phyloP scores from a whole-genome alignment of 2,888 invertebrate genomes.

The Protula sp. region DNA sequence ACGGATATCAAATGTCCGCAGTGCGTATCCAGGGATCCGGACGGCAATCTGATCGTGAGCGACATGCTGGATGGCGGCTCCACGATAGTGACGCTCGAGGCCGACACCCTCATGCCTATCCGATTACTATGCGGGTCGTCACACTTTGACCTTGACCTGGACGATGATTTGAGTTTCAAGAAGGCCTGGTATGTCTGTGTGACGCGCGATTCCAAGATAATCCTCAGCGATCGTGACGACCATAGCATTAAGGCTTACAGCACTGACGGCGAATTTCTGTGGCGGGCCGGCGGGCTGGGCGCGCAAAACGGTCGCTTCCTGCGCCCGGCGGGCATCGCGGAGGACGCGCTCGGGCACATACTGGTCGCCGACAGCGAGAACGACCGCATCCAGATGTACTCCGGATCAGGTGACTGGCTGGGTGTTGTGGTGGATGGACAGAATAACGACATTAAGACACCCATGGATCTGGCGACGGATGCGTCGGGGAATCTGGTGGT shows the following conservation, averaged over 20 bases:
- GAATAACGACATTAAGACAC: neutral
- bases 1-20: neutral
- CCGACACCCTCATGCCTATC: neutral
- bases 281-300: neutral
- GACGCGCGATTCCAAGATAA: neutral
- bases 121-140: neutral
- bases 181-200: neutral
- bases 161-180: neutral
- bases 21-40: neutral
- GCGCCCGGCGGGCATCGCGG: neutral
- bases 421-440: neutral
- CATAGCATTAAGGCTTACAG: neutral
- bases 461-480: neutral
- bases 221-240: neutral
- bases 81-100: neutral
- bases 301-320: neutral
- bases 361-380: neutral
- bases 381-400: neutral
- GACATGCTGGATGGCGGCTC: neutral
- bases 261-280: neutral
- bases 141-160: neutral
- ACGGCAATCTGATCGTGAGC: neutral
- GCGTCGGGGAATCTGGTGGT: neutral
- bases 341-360: neutral
- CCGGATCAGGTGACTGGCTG: neutral